Conservation (phyloP, 1,140 invertebrate genomes). For the Hylaeus anthracinus region DNA sequence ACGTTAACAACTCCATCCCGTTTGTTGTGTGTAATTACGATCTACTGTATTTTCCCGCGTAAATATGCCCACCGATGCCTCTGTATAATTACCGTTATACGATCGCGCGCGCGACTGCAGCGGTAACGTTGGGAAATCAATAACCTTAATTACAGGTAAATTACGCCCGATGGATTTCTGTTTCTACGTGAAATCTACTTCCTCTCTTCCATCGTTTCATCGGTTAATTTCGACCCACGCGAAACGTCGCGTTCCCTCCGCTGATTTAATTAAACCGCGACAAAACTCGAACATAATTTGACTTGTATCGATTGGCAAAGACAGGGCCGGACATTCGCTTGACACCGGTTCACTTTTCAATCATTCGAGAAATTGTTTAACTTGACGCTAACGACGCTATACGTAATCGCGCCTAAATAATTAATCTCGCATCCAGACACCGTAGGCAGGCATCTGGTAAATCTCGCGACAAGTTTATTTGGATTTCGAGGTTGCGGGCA, state of each 20-base stretch:
- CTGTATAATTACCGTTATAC: conserved; percentile 36
- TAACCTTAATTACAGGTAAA: conserved; percentile 50
- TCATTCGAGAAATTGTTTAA: conserved; percentile 35
- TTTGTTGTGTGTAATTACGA: conserved; percentile 53
- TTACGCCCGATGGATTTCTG: conserved; percentile 47
- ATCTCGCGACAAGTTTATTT: conserved; percentile 49
- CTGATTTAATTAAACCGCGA: conserved; percentile 56
- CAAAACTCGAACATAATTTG: conserved; percentile 49
- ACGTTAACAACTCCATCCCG: conserved; percentile 35
- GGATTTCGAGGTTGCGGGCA: conserved; percentile 50
- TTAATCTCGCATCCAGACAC: conserved; percentile 30
- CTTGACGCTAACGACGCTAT: conserved; percentile 7
- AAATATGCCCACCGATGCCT: conserved; percentile 43
- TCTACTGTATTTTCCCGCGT: conserved; percentile 47
- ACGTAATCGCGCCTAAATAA: conserved; percentile 20
- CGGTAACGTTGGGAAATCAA: conserved; percentile 27
- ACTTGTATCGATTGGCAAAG: conserved; percentile 13
- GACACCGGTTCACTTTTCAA: not conserved
- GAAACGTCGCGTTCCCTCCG: conserved; percentile 44
- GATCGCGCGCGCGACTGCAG: not conserved
- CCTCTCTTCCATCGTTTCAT: not conserved
- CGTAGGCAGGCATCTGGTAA: conserved; percentile 32
- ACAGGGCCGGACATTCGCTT: not conserved
- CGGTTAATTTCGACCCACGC: conserved; percentile 41
- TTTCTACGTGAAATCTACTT: conserved; percentile 43